These are phyloP conservation scores for Drosophila lacertosa DNA, from an alignment of 1,140 invertebrate species.

Conservation along the genomic window DNA sequence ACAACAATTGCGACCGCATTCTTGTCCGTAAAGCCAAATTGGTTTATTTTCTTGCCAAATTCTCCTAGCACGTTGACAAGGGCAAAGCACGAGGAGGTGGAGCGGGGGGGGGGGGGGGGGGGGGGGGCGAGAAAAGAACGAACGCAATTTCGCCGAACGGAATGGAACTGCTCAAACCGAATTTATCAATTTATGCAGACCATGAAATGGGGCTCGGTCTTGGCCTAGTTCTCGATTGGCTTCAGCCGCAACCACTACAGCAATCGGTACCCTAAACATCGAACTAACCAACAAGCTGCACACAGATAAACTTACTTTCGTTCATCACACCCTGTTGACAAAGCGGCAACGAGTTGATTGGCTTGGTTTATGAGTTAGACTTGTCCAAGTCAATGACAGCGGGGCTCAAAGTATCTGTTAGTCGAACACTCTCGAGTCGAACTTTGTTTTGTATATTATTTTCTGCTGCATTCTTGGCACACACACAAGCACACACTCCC, in stretches of 20 bases:
- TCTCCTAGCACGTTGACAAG: conserved; percentile 37
- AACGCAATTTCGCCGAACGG: too few species aligned
- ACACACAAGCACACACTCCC: not conserved
- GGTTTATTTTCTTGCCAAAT: conserved; percentile 70
- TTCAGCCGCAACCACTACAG: not conserved
- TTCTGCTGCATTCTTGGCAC: conserved; percentile 10
- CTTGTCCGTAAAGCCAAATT: conserved; percentile 49
- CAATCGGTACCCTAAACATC: not conserved
- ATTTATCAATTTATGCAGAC: conserved; percentile 49
- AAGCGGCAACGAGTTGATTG: too few species aligned
- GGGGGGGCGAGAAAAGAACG: too few species aligned
- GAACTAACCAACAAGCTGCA: not conserved
- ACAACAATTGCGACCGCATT: conserved; percentile 37
- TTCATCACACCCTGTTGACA: not conserved
- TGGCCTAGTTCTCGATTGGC: conserved; percentile 17
- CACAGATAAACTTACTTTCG: conserved; percentile 17
- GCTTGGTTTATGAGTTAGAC: too few species aligned
- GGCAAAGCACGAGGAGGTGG: not conserved
- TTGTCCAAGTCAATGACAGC: too few species aligned
- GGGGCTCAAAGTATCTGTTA: too few species aligned
- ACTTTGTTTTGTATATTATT: conserved; percentile 20
- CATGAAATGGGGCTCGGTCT: not conserved
- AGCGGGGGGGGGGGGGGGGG: too few species aligned
- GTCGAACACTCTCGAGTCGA: too few species aligned
- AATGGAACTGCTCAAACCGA: not conserved